These are phyloP conservation scores for Melitaea athalia DNA, from an alignment of 2,888 invertebrate genomes.

Conservation along the genomic window DNA sequence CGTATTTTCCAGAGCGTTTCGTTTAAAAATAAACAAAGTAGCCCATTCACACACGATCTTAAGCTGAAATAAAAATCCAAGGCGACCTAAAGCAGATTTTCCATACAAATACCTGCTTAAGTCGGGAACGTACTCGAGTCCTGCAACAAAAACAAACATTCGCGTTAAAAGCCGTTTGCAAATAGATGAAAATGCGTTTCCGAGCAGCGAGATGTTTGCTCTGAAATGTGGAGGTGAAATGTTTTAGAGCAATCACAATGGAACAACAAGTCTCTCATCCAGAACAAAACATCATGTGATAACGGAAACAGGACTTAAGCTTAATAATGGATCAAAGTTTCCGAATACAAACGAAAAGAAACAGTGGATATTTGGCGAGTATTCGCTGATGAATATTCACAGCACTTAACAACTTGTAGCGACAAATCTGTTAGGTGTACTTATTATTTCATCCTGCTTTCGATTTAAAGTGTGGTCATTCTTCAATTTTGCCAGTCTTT, in stretches of 20 bases:
- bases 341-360: too few species aligned
- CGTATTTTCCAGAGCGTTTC: background rate
- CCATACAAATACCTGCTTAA: slow-evolving; percentile 33
- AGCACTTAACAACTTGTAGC: too few species aligned
- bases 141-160: slow-evolving; percentile 37
- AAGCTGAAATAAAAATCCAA: slow-evolving; percentile 12
- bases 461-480: too few species aligned
- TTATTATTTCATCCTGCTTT: too few species aligned
- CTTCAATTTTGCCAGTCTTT: too few species aligned
- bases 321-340: background rate
- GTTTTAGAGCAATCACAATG: slow-evolving; percentile 18
- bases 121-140: slow-evolving; percentile 26
- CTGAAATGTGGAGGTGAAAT: slow-evolving; percentile 14
- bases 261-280: slow-evolving; percentile 6
- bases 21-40: background rate
- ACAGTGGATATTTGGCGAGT: too few species aligned
- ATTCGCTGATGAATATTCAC: too few species aligned
- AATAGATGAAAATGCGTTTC: slow-evolving; percentile 42
- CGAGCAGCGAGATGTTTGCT: slow-evolving; percentile 19
- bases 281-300: background rate
- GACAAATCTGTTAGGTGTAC: too few species aligned
- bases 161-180: slow-evolving; percentile 47
- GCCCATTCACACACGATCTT: background rate
- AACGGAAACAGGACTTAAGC: background rate
- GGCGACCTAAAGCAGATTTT: slow-evolving; percentile 24